phyloP scores from a whole-genome alignment of 2,113 vertebrate species.

The Thermophis baileyi region DNA sequence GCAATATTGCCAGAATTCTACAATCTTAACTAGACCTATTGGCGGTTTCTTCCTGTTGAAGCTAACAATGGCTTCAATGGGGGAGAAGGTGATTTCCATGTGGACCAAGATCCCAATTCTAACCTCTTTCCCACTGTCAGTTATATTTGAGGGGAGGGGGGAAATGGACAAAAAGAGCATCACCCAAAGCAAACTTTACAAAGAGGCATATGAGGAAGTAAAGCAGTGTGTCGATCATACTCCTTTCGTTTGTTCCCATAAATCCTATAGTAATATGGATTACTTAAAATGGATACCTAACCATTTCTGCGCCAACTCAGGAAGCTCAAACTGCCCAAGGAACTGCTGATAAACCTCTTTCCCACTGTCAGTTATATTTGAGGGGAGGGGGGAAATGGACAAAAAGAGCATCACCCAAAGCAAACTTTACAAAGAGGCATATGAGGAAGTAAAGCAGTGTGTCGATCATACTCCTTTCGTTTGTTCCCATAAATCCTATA shows the following conservation, averaged over 20 bases:
- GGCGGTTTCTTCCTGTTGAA: not conserved
- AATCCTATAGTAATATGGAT: not conserved
- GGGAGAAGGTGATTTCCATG: not conserved
- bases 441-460: not conserved
- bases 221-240: not conserved
- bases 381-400: not conserved
- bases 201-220: not conserved
- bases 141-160: not conserved
- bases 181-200: not conserved
- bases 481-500: not conserved
- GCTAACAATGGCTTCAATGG: not conserved
- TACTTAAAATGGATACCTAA: too few species aligned
- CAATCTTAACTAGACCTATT: not conserved
- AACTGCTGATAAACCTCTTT: too few species aligned
- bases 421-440: not conserved
- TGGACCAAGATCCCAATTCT: not conserved
- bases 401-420: not conserved
- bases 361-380: not conserved
- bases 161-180: not conserved
- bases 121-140: not conserved
- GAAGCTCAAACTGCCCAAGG: too few species aligned
- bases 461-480: not conserved
- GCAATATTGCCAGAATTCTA: not conserved
- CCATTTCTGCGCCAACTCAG: too few species aligned
- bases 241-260: not conserved